These are phyloP conservation scores for Alcedo quadribrachys DNA, from an alignment of 2,797 vertebrate genomes.

Conservation along the genomic window DNA sequence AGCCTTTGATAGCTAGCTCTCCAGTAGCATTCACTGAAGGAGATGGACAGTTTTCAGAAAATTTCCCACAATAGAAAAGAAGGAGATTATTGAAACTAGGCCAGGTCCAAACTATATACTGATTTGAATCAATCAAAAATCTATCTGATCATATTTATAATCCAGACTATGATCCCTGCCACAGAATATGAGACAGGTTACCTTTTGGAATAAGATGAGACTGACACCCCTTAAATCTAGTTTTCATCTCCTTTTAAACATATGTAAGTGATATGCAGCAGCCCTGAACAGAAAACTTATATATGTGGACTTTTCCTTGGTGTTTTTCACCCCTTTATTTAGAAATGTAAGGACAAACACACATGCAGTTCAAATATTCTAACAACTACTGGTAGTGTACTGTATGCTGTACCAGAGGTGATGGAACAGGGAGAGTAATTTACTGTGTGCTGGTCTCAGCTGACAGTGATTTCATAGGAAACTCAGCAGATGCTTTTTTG, in stretches of 20 bases:
- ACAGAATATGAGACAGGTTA: not conserved
- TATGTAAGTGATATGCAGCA: not conserved
- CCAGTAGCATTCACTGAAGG: not conserved
- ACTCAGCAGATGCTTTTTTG: slow-evolving; percentile 69
- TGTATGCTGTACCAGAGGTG: slow-evolving; percentile 15
- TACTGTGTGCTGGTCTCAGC: slow-evolving; percentile 55
- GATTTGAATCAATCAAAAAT: not conserved
- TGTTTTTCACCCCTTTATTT: not conserved
- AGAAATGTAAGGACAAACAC: not conserved
- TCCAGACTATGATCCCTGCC: not conserved
- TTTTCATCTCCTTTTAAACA: not conserved
- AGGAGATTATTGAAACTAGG: not conserved
- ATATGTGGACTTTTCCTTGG: not conserved
- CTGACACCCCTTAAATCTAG: not conserved
- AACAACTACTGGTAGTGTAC: not conserved
- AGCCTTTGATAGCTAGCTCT: slow-evolving; percentile 21
- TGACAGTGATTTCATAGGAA: slow-evolving; percentile 55
- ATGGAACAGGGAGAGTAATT: slow-evolving; percentile 57
- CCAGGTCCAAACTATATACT: not conserved
- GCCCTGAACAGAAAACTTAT: not conserved
- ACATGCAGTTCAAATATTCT: not conserved
- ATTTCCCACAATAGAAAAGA: not conserved
- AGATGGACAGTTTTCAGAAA: not conserved
- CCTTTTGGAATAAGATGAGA: not conserved
- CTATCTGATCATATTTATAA: not conserved